Evolutionary conservation across 2,113 vertebrate species (phyloP).

Genomic region (Panthera uncia): DNA sequence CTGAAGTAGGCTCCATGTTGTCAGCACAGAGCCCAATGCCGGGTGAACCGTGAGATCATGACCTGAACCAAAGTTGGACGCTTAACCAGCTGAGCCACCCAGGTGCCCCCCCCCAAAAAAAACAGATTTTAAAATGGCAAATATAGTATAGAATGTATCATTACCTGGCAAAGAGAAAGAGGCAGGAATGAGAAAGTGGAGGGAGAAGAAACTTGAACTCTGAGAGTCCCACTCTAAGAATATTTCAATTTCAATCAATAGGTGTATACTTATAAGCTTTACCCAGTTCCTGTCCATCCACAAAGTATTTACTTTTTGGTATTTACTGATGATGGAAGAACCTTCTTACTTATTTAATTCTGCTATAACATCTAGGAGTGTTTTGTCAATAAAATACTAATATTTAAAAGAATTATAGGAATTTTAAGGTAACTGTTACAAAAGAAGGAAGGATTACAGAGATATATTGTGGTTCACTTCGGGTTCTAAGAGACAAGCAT

Average conservation of each 20-base stretch:
- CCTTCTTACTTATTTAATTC: background rate
- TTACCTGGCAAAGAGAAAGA: background rate
- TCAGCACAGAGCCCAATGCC: too few species aligned
- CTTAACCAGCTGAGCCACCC: too few species aligned
- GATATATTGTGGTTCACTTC: background rate
- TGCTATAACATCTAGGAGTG: background rate
- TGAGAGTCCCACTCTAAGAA: background rate
- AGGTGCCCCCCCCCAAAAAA: too few species aligned
- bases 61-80: too few species aligned
- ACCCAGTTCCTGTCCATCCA: background rate
- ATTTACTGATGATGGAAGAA: background rate
- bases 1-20: too few species aligned
- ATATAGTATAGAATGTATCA: background rate
- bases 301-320: background rate
- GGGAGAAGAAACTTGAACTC: background rate
- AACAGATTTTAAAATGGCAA: background rate
- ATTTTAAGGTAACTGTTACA: background rate
- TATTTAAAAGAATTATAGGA: background rate
- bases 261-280: background rate
- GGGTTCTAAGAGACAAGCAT: background rate
- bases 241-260: background rate
- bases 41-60: too few species aligned
- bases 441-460: background rate
- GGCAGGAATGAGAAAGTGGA: background rate
- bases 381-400: background rate